phyloP scores from a whole-genome alignment of 2,113 vertebrate species.

The Pelmatolapia mariae region DNA sequence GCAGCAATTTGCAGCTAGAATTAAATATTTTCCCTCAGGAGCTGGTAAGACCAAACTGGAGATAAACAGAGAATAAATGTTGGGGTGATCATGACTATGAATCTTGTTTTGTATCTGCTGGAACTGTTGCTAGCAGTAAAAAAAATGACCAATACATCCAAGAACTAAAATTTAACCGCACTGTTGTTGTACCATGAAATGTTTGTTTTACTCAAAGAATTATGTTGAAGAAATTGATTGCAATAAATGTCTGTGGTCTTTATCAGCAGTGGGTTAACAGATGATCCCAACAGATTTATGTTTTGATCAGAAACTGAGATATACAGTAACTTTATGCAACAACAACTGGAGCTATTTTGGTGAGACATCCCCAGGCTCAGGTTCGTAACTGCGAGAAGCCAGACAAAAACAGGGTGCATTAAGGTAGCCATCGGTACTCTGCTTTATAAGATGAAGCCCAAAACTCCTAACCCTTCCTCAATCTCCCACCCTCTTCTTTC shows the following conservation, averaged over 20 bases:
- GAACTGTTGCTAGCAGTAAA: background rate
- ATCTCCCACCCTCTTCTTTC: background rate
- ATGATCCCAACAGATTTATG: background rate
- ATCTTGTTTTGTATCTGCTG: background rate
- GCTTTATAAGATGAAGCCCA: background rate
- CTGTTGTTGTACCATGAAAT: background rate
- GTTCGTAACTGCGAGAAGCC: background rate
- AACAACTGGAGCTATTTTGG: background rate
- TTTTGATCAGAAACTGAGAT: background rate
- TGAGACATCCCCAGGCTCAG: background rate
- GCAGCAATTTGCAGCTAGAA: background rate
- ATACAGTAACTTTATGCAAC: background rate
- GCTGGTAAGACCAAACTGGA: background rate
- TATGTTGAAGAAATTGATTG: background rate
- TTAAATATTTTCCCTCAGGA: background rate
- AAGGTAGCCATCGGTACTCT: conserved; percentile 6
- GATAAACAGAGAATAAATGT: background rate
- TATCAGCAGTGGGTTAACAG: background rate
- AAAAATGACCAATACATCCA: background rate
- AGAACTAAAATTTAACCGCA: background rate
- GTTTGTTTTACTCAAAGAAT: background rate
- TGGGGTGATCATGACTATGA: background rate
- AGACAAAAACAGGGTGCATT: conserved; percentile 16
- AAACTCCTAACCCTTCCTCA: background rate
- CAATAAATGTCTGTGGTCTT: background rate